These are phyloP conservation scores for Calephelis nemesis DNA, from an alignment of 1,140 invertebrate species.

Conservation along the genomic window DNA sequence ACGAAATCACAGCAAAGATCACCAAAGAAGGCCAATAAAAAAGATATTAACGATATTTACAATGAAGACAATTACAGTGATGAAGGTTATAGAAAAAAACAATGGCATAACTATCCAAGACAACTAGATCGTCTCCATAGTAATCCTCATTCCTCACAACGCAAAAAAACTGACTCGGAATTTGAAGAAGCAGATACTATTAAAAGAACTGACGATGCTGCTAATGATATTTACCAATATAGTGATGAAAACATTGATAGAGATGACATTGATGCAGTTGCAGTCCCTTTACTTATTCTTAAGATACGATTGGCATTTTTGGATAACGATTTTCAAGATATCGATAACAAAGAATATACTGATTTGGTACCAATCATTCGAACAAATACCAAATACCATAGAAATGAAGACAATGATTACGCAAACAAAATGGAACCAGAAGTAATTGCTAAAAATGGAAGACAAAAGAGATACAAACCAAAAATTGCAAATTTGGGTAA, in stretches of 20 bases:
- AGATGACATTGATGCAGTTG: conserved; percentile 31
- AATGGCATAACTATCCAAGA: conserved; percentile 69
- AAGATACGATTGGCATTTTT: conserved; percentile 63
- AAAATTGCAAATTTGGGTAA: conserved; percentile 1
- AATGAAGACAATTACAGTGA: conserved; percentile 48
- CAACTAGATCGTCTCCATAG: conserved; percentile 65
- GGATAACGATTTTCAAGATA: conserved; percentile 45
- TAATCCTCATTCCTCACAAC: conserved; percentile 34
- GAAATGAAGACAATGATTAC: conserved; percentile 9
- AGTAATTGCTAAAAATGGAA: background rate
- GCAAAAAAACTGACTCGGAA: conserved; percentile 27
- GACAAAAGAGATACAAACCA: background rate
- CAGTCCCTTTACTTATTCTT: conserved; percentile 58
- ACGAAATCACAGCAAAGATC: conserved; percentile 33
- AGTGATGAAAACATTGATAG: conserved; percentile 25
- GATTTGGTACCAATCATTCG: conserved; percentile 35
- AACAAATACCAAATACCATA: conserved; percentile 16
- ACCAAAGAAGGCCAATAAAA: conserved; percentile 36
- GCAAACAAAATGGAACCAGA: background rate
- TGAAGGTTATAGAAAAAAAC: conserved; percentile 60
- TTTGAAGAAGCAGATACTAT: conserved; percentile 23
- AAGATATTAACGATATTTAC: conserved; percentile 34
- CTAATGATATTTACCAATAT: conserved; percentile 24
- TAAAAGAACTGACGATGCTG: conserved; percentile 32
- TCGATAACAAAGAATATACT: conserved; percentile 32